Percentiles rank a stretch among this genome's conserved stretches.
Conservation (phyloP, 1,140 invertebrate genomes). For the Globodera rostochiensis region DNA sequence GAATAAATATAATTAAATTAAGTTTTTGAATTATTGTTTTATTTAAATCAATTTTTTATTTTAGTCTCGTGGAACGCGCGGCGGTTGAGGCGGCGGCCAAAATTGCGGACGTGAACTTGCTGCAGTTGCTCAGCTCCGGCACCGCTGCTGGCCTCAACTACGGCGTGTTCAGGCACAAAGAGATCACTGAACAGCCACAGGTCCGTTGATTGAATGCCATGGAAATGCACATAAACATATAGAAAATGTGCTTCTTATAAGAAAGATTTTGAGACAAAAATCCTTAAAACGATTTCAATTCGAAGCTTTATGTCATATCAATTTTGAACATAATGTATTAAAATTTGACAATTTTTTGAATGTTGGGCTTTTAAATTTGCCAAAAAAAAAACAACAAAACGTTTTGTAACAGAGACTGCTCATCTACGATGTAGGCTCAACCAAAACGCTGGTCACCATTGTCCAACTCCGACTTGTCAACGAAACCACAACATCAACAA, state of each 20-base stretch:
- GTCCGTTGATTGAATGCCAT: not conserved
- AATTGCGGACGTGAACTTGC: slow-evolving; percentile 82
- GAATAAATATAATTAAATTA: not conserved
- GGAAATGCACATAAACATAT: too few relatives aligned
- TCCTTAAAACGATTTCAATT: too few relatives aligned
- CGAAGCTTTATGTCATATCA: too few relatives aligned
- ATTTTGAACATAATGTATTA: not conserved
- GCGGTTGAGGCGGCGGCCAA: slow-evolving; percentile 83
- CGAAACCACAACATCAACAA: slow-evolving; percentile 66
- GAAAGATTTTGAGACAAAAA: not conserved
- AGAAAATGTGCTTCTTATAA: not conserved
- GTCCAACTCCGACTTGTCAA: slow-evolving; percentile 85
- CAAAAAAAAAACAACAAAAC: too few relatives aligned
- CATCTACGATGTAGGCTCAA: slow-evolving; percentile 97
- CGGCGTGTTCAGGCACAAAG: slow-evolving; percentile 89
- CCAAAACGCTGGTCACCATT: slow-evolving; percentile 84
- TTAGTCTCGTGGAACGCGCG: slow-evolving; percentile 75
- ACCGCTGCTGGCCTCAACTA: slow-evolving; percentile 87
- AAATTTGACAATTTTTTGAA: slow-evolving; percentile 2
- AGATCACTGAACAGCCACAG: slow-evolving; percentile 89
- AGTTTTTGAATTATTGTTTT: not conserved
- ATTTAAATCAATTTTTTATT: not conserved
- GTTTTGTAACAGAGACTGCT: slow-evolving; percentile 73
- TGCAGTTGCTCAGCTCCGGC: slow-evolving; percentile 67
- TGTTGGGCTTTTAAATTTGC: not conserved